Percentiles rank a stretch among this genome's conserved stretches.
Conservation (phyloP, 1,140 invertebrate species). For the Ladona fulva region DNA sequence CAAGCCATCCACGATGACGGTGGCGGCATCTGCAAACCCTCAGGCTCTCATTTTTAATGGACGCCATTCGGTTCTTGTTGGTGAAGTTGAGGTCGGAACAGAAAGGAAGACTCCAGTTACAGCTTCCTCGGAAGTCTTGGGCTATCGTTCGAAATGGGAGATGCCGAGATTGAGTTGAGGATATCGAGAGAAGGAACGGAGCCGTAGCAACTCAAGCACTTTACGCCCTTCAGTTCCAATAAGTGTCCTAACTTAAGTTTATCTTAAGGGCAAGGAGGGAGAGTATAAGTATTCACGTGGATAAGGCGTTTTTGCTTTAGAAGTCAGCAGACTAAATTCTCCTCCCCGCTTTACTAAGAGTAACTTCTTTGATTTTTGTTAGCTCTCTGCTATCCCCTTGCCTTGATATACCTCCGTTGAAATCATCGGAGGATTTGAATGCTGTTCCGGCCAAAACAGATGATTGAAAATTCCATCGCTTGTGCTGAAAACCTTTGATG, state of each 20-base stretch:
- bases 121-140: not conserved
- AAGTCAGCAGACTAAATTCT: not conserved
- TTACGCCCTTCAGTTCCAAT: not conserved
- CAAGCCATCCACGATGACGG: no score
- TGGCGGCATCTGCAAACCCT: no score
- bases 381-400: not conserved
- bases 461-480: no score
- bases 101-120: not conserved
- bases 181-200: not conserved
- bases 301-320: no score
- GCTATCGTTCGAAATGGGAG: not conserved
- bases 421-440: no score
- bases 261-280: no score
- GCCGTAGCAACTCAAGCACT: not conserved
- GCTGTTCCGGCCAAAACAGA: no score
- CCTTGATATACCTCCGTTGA: not conserved
- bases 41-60: no score
- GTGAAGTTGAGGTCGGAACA: no score
- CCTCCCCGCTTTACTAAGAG: not conserved
- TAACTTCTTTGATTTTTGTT: not conserved
- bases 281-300: no score
- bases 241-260: not conserved
- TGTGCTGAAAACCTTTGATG: no score
- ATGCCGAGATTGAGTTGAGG: not conserved
- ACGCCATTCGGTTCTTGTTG: no score